Evolutionary conservation across 2,888 invertebrate species (phyloP), one percentile per base, ranked within the genome.

Genomic region (Teinopalpus imperialis): DNA sequence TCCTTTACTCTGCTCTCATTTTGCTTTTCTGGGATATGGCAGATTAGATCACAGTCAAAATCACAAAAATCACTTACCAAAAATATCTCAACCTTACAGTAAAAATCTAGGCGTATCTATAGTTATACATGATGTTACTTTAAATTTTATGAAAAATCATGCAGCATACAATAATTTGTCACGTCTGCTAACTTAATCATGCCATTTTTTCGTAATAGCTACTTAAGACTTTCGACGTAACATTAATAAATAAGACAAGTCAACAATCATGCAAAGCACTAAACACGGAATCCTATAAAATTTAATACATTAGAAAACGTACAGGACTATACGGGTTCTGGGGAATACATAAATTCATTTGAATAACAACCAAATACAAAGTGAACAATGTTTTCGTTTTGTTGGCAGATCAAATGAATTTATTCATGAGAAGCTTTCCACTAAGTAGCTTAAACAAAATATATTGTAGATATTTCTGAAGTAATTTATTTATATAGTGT

Each of bases 1-100:
- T 46, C 45, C 45, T 35, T 46, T 46, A 46, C 34, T 46, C 45
- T 46, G 45, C 45, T 27, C 40, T 46, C 45, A 46, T 37, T 46
- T 46, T 46, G 45, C 27, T 46, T 46, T 32, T 46, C 45, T 46
- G 40, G 45, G 39, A 39, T 46, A 10, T 46, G 40, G 45, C 40
- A 46, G 40, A 46, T 46, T 46, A 46, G 45, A 40, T 46, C 34
- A 40, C 29, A 34, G 34, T 46, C 45, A 46, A 40, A 34, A 29
- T 46, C 45, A 46, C 40, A 46, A 46, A 27, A 30, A 27, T 40
- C 27, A 46, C 45, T 46, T 40, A 46, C 45, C 40, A 35, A 46
- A 16, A 18, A 26, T 13, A 44, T 20, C 21, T 34, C 14, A 41
- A 39, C 13, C 26, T 26, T 32, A 39, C 12, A 40, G n/a, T 27